Evolutionary conservation across 1,140 invertebrate species (phyloP).

Genomic region (Caenorhabditis briggsae): DNA sequence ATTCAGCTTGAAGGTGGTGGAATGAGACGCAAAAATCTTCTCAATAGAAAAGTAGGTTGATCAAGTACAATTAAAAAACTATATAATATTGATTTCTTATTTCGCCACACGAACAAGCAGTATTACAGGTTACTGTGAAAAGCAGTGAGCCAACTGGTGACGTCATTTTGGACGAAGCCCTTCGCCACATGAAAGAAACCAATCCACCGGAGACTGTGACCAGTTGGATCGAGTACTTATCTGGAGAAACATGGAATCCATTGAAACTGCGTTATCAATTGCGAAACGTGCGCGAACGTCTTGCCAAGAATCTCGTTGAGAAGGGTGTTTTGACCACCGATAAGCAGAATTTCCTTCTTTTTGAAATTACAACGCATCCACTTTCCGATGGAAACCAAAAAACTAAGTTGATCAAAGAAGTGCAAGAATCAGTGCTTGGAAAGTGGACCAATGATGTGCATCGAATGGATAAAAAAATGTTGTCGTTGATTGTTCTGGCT

Average conservation of each 20-base stretch:
- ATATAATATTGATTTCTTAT: too few species aligned
- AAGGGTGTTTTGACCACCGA: slow-evolving; percentile 99
- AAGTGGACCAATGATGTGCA: slow-evolving; percentile 98
- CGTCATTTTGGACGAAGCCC: slow-evolving; percentile 95
- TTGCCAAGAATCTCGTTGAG: slow-evolving; percentile 99
- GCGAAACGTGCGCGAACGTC: slow-evolving; percentile 96
- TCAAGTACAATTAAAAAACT: neutral
- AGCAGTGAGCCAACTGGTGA: slow-evolving; percentile 94
- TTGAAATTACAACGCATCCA: slow-evolving; percentile 99
- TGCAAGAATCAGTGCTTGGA: slow-evolving; percentile 94
- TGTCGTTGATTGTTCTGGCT: slow-evolving; percentile 92
- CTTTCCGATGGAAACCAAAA: slow-evolving; percentile 95
- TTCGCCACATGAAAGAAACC: slow-evolving; percentile 98
- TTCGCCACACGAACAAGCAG: slow-evolving; percentile 31
- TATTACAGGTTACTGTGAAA: slow-evolving; percentile 81
- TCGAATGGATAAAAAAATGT: slow-evolving; percentile 92
- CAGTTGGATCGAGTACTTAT: slow-evolving; percentile 99
- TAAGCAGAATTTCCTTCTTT: slow-evolving; percentile 99
- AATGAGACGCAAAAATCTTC: slow-evolving; percentile 90
- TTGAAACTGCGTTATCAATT: slow-evolving; percentile 97
- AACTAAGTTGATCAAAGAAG: slow-evolving; percentile 90
- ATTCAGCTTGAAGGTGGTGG: slow-evolving; percentile 96
- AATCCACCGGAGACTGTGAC: slow-evolving; percentile 96
- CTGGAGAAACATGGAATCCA: slow-evolving; percentile 99
- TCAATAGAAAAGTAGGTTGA: slow-evolving; percentile 84